Evolutionary conservation across 1,140 invertebrate genomes (phyloP), one percentile per base, ranked within the genome.

Genomic region (Leptinotarsa defecta): DNA sequence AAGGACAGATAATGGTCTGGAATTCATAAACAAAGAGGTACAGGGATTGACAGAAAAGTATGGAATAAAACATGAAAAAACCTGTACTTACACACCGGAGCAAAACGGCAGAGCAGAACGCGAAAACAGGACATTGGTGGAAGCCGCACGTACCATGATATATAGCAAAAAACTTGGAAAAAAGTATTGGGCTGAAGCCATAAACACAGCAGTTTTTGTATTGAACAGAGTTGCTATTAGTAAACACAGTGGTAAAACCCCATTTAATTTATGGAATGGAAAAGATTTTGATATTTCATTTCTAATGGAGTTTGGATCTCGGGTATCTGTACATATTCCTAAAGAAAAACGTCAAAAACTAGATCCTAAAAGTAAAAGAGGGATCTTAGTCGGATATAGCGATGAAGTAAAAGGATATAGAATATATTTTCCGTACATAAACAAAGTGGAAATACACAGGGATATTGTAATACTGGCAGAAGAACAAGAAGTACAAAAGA

Each of bases 21-120:
- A 88, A 57, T 86, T 86, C 74, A 61, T 84, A 1, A 87, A 86
- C 65, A 75, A 79, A 70, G 77, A 83, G 22, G 67, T 87, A 5
- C 74, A 81, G 71, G 69, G 84, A n/a, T 64, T 84, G 6, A 78
- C 83, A 4, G 17, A 71, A 27, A 71, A 64, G 57, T 48, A 69
- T 48, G 85, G 84, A 13, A 85, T 87, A 22, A 70, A 34, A 34
- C 85, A 87, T 75, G 81, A 86, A 78, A 83, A 69, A 8, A 82
- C 81, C n/a, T 80, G 83, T 20, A 61, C 83, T 1, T 88, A 88
- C 75, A 86, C 84, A 4, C 86, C 87, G 0, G 75, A 90, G 79
- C 84, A 88, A 76, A 90, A 89, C 79, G 87, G 87, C 5, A 78
- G 78, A 27, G 82, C 83, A n/a, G 88, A 88, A 76, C 74, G 83